These are phyloP conservation scores for Rosalia funebris DNA, from an alignment of 2,888 invertebrate genomes.

Conservation along the genomic window DNA sequence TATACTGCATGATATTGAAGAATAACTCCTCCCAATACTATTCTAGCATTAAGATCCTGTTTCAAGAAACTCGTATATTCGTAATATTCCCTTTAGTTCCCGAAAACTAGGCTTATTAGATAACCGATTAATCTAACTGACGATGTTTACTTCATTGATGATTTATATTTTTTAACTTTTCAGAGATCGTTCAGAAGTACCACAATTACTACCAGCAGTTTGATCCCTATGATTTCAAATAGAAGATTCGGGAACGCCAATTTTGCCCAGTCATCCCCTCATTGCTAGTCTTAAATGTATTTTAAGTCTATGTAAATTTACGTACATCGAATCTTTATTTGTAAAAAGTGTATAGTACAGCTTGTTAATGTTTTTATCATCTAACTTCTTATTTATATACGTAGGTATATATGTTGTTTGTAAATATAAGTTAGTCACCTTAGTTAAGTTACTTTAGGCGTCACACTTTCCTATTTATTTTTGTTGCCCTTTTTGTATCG, in stretches of 20 bases:
- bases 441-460: not conserved
- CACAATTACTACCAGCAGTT: constrained; percentile 38
- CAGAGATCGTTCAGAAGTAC: constrained; percentile 17
- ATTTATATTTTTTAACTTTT: not conserved
- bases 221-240: constrained; percentile 33
- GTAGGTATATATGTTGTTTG: constrained; percentile 2
- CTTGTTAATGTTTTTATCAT: not conserved
- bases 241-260: not conserved
- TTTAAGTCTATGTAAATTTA: not conserved
- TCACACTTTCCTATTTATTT: constrained; percentile 15
- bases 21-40: too few relatives aligned
- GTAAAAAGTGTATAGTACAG: not conserved
- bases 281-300: constrained; percentile 3
- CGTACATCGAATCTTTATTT: too few relatives aligned
- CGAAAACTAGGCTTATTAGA: too few relatives aligned
- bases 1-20: too few relatives aligned
- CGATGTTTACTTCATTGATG: too few relatives aligned
- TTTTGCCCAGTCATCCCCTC: not conserved
- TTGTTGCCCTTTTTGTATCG: not conserved
- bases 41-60: too few relatives aligned
- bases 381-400: not conserved
- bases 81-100: too few relatives aligned
- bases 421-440: not conserved
- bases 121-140: too few relatives aligned
- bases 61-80: too few relatives aligned